phyloP scores from a whole-genome alignment of 1,140 invertebrate species.

The Anastrepha ludens region DNA sequence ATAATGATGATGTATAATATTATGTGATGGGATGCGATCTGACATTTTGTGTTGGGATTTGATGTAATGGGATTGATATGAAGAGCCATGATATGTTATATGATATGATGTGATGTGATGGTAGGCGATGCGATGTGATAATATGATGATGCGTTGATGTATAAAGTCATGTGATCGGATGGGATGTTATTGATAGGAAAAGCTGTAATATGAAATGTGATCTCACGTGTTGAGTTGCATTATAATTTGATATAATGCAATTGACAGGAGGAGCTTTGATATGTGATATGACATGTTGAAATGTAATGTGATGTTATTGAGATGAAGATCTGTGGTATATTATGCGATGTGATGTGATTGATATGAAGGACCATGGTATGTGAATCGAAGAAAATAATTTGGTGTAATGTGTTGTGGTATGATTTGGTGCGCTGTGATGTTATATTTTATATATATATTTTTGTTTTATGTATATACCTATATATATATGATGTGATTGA shows the following conservation, averaged over 20 bases:
- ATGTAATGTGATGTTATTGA: not conserved
- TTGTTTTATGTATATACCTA: not conserved
- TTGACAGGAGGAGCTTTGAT: not conserved
- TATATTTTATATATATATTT: not conserved
- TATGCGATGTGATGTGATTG: not conserved
- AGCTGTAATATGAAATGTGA: too few relatives aligned
- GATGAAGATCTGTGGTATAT: not conserved
- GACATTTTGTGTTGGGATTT: not conserved
- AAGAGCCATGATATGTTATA: not conserved
- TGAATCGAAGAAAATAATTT: too few relatives aligned
- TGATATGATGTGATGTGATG: not conserved
- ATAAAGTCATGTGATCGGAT: not conserved
- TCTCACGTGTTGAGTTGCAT: not conserved
- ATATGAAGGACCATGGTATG: too few relatives aligned
- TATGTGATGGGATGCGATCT: not conserved
- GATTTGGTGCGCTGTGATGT: not conserved
- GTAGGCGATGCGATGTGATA: not conserved
- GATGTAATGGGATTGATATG: not conserved
- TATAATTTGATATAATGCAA: not conserved
- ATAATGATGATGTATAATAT: not conserved
- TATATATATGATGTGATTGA: not conserved
- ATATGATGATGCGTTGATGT: too few relatives aligned
- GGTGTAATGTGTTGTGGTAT: not conserved
- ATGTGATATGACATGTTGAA: not conserved
- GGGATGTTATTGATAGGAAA: too few relatives aligned